phyloP scores from a whole-genome alignment of 37 sponge, comb jelly and placozoan genomes.

The Halichondria panicea region DNA sequence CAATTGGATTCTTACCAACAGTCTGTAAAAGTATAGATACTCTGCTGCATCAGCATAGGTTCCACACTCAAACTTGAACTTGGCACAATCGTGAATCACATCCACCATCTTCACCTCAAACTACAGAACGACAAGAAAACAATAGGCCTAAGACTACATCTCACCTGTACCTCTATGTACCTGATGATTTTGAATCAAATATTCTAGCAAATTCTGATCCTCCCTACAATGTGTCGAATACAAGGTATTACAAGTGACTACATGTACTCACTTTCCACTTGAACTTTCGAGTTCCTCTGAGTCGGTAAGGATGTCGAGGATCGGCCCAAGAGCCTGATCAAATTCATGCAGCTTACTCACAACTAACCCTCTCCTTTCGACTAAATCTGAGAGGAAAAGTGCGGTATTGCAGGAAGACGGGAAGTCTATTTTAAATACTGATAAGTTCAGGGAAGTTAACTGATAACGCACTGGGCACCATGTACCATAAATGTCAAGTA shows the following conservation, averaged over 20 bases:
- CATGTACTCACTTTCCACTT: conserved; percentile 27
- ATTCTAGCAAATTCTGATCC: conserved; percentile 68
- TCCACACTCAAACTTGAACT: conserved; percentile 94
- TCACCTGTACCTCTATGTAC: conserved; percentile 15
- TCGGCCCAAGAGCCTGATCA: conserved; percentile 71
- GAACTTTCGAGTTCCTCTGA: conserved; percentile 66
- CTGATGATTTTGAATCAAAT: conserved; percentile 57
- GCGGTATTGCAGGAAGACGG: background rate
- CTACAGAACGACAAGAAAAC: conserved; percentile 28
- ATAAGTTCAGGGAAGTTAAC: background rate
- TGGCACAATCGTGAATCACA: conserved; percentile 81
- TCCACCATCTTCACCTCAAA: conserved; percentile 77
- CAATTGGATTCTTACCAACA: conserved; percentile 52
- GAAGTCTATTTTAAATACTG: background rate
- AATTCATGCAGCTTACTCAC: conserved; percentile 70
- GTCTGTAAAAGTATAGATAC: conserved; percentile 84
- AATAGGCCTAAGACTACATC: no score
- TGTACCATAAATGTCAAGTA: no score
- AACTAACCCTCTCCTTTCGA: conserved; percentile 56
- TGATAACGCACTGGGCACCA: background rate
- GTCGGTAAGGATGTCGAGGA: conserved; percentile 58
- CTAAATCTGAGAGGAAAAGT: conserved; percentile 40
- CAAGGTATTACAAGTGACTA: background rate
- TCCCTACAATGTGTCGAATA: conserved; percentile 30
- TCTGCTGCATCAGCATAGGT: conserved; percentile 85